Percentiles rank a stretch among this genome's conserved stretches.
phyloP scores from a whole-genome alignment of 2,888 invertebrate species.

The Acleris literana region DNA sequence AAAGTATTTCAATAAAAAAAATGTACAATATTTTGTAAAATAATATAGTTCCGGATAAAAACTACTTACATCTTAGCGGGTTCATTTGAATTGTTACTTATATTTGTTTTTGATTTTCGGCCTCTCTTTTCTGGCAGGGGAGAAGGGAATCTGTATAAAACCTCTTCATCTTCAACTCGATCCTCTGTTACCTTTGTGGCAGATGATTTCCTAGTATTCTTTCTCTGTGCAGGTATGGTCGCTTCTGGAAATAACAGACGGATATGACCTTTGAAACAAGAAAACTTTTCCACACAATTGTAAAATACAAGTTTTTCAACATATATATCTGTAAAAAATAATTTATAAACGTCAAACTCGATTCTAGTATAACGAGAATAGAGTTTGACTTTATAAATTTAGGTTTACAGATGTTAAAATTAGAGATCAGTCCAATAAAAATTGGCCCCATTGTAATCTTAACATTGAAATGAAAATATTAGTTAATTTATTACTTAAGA shows the following conservation, averaged over 20 bases:
- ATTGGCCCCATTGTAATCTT: too few relatives aligned
- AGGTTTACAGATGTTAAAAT: too few relatives aligned
- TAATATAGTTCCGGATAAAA: constrained; percentile 10
- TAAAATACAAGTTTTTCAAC: too few relatives aligned
- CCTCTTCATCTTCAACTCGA: constrained; percentile 36
- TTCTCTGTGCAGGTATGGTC: background rate
- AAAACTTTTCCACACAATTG: background rate
- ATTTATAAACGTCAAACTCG: too few relatives aligned
- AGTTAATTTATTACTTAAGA: too few relatives aligned
- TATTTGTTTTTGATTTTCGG: constrained; percentile 24
- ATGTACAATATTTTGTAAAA: background rate
- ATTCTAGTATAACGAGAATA: too few relatives aligned
- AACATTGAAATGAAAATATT: too few relatives aligned
- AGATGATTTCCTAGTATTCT: constrained; percentile 7
- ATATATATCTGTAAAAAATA: too few relatives aligned
- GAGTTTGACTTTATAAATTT: too few relatives aligned
- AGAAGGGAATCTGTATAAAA: constrained; percentile 47
- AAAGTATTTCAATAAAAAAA: background rate
- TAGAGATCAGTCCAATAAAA: too few relatives aligned
- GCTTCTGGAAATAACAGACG: background rate
- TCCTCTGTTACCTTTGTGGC: constrained; percentile 4
- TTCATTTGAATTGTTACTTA: constrained; percentile 38
- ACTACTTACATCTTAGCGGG: constrained; percentile 43
- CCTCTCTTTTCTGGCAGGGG: constrained; percentile 27
- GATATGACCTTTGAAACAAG: background rate